These are phyloP conservation scores for Cyclopterus lumpus DNA, from an alignment of 2,797 vertebrate genomes.

Conservation along the genomic window DNA sequence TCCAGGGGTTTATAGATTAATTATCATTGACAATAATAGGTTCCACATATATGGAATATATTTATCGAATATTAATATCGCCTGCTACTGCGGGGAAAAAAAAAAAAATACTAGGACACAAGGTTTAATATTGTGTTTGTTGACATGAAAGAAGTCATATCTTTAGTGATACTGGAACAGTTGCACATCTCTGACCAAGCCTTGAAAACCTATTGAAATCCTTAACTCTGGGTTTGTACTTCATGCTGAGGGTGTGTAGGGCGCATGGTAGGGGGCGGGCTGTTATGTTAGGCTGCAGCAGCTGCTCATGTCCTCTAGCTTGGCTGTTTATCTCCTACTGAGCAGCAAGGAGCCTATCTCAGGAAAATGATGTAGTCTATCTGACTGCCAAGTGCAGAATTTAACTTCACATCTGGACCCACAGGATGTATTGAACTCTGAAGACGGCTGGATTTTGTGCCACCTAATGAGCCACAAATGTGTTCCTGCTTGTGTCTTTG, in stretches of 20 bases:
- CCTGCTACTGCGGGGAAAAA: neutral
- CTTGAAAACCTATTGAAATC: conserved; percentile 4
- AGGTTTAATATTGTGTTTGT: neutral
- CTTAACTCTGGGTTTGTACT: conserved; percentile 27
- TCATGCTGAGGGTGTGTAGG: conserved; percentile 46
- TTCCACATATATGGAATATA: neutral
- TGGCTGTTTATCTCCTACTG: conserved; percentile 60
- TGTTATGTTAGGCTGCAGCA: conserved; percentile 61
- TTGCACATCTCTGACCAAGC: conserved; percentile 14
- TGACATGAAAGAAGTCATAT: neutral
- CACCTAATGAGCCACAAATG: conserved; percentile 52
- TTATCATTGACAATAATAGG: neutral
- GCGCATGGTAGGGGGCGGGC: conserved; percentile 32
- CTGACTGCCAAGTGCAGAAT: conserved; percentile 45
- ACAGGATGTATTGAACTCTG: conserved; percentile 40
- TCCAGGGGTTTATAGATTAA: neutral
- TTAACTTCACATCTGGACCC: conserved; percentile 46
- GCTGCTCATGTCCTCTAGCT: conserved; percentile 55
- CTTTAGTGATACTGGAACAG: neutral
- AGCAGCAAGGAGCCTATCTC: conserved; percentile 46
- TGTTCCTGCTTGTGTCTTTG: conserved; percentile 36
- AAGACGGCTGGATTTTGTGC: conserved; percentile 47
- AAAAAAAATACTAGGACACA: neutral
- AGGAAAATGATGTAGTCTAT: conserved; percentile 52
- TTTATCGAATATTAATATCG: neutral